These are phyloP conservation scores for Stenurella melanura DNA, from an alignment of 2,888 invertebrate species.

Conservation along the genomic window DNA sequence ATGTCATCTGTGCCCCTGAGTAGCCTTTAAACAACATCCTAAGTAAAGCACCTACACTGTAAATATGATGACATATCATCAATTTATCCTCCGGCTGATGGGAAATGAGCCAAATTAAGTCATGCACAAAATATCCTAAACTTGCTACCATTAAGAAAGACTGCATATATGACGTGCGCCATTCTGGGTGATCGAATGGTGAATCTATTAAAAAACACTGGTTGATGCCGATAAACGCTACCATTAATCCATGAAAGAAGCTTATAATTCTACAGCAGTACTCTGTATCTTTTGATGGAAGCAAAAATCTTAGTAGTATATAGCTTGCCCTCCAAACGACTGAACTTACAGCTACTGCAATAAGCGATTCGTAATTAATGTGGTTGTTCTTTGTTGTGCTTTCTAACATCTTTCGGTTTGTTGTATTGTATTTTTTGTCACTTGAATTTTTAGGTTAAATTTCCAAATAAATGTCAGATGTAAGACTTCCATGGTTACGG, in stretches of 20 bases:
- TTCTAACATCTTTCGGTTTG: not conserved
- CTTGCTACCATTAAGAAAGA: conserved; percentile 75
- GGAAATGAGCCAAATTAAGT: conserved; percentile 74
- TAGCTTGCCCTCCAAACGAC: conserved; percentile 63
- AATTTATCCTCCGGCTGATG: conserved; percentile 63
- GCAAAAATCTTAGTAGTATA: conserved; percentile 43
- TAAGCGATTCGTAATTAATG: conserved; percentile 55
- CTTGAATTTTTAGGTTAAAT: conserved; percentile 36
- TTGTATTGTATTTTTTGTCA: not conserved
- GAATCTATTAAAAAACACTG: conserved; percentile 68
- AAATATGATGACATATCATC: conserved; percentile 77
- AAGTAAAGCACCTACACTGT: conserved; percentile 75
- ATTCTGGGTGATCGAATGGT: conserved; percentile 65
- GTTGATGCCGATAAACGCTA: conserved; percentile 64
- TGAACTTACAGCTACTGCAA: conserved; percentile 53
- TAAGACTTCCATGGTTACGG: conserved; percentile 13
- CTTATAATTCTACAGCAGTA: conserved; percentile 65
- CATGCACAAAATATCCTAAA: conserved; percentile 79
- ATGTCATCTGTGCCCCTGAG: conserved; percentile 75
- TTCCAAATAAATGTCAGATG: not conserved
- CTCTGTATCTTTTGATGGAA: conserved; percentile 62
- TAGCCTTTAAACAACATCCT: conserved; percentile 74
- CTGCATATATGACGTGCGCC: conserved; percentile 63
- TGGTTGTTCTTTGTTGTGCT: conserved; percentile 46
- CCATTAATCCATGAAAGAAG: conserved; percentile 64